phyloP scores from a whole-genome alignment of 2,113 vertebrate species.

The Muscicapa adusta region DNA sequence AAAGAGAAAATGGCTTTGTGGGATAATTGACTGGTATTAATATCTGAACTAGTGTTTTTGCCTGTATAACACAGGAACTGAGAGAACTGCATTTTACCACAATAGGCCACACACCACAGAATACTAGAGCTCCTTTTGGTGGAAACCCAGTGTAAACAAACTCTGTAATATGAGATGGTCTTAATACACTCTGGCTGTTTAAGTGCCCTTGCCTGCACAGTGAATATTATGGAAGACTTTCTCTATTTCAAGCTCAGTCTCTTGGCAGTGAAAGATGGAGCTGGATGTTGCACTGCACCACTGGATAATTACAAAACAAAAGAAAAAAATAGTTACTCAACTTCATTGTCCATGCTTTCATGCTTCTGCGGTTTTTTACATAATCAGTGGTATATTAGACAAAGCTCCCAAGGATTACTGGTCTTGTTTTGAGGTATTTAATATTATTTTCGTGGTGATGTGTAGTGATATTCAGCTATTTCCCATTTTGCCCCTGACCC shows the following conservation, averaged over 20 bases:
- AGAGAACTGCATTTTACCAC: background rate
- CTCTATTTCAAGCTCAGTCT: background rate
- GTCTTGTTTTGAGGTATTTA: background rate
- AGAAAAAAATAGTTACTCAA: background rate
- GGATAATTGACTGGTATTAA: background rate
- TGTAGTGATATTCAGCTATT: background rate
- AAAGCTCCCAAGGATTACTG: background rate
- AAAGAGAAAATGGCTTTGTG: background rate
- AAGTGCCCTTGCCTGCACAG: background rate
- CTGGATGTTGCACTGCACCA: background rate
- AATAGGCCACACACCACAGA: background rate
- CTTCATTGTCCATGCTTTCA: background rate
- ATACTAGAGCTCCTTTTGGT: background rate
- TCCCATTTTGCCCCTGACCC: background rate
- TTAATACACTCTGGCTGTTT: background rate
- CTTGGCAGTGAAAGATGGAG: background rate
- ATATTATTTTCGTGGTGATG: background rate
- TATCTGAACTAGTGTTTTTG: background rate
- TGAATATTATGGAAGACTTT: background rate
- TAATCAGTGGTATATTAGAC: background rate
- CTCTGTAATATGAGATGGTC: background rate
- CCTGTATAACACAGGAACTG: background rate
- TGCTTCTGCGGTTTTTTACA: background rate
- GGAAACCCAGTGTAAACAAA: background rate
- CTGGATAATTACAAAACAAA: background rate